Base-by-base conservation (phyloP, 2,888 invertebrate species). In the Anoncus sp. region DNA sequence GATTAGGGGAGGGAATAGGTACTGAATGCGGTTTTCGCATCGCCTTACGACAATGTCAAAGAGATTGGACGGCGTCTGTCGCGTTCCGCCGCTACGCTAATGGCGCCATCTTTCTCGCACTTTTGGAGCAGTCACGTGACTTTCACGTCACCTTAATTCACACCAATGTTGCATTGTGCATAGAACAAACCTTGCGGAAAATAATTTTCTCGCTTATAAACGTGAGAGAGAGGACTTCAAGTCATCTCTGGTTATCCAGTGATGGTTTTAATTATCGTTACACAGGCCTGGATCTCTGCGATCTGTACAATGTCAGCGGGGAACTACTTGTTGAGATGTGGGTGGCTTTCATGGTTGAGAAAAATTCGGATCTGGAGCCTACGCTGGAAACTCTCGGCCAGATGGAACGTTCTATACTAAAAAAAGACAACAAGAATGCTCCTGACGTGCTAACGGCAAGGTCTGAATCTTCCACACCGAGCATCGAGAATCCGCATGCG, bases 251-350 rank as follows among this genome's bases (percentile, higher is more conserved):
- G 31, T 38, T 38, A 6, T 38, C 10, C 38, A 10, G 12, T 10
- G 38, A 38, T 12, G 6, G 10, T 10, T 38, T 38, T 9, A 2
- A 9, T 51, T 22, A 24, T 47, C 18, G 14, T 16, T 49, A 10
- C 60, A 3, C 71, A 91, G 91, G 90, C 82, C 63, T 86, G 9
- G 87, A 89, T 77, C 66, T 90, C 14, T 90, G 90, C 59, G 69
- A 83, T 27, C 62, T 71, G 40, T 87, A 87, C 38, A 31, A 85
- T 27, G 66, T 85, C 71, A 84, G 85, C 59, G 87, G 86, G 75
- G 90, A 89, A 59, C 73, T 81, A 31, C 83, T 91, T 55, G 84
- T 87, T 1, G 88, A 90, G 66, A 84, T 83, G 62, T 91, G 91
- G 91, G 60, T 90, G 16, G 87, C 85, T 14, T 90, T 86, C 72